phyloP scores from a whole-genome alignment of 1,140 invertebrate species.

The Xylocopa sonorina region DNA sequence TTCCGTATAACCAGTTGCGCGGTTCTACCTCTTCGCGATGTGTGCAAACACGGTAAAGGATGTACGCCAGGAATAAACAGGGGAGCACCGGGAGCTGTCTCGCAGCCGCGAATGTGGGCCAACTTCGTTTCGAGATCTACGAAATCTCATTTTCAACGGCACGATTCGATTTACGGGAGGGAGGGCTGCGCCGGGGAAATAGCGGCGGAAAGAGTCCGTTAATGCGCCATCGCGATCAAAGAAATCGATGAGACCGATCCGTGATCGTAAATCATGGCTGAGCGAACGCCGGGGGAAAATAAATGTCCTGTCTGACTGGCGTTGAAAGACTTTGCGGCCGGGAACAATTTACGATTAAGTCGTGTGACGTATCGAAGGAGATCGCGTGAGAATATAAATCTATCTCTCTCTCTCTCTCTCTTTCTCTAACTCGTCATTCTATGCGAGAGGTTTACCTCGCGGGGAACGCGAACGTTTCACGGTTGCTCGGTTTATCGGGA shows the following conservation, averaged over 20 bases:
- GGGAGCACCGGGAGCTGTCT: neutral
- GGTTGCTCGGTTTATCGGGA: neutral
- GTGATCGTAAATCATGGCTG: conserved; percentile 25
- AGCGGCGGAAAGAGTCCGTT: conserved; percentile 9
- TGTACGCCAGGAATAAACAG: neutral
- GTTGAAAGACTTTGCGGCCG: conserved; percentile 37
- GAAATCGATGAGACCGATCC: conserved; percentile 37
- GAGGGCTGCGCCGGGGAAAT: neutral
- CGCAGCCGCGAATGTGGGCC: neutral
- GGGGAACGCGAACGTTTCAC: neutral
- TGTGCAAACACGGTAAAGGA: neutral
- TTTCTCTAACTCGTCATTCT: conserved; percentile 28
- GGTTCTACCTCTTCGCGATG: neutral
- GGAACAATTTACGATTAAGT: conserved; percentile 51
- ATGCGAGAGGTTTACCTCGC: neutral
- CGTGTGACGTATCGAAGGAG: conserved; percentile 35
- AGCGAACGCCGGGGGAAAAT: conserved; percentile 12
- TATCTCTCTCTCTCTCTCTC: too few species aligned
- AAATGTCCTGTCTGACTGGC: conserved; percentile 43
- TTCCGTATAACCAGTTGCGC: too few species aligned
- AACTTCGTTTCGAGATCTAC: neutral
- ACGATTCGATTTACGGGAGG: neutral
- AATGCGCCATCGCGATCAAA: conserved; percentile 5
- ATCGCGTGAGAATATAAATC: conserved; percentile 40
- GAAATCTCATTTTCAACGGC: neutral